phyloP scores from a whole-genome alignment of 2,888 invertebrate genomes.

The Phragmatobia fuliginosa region DNA sequence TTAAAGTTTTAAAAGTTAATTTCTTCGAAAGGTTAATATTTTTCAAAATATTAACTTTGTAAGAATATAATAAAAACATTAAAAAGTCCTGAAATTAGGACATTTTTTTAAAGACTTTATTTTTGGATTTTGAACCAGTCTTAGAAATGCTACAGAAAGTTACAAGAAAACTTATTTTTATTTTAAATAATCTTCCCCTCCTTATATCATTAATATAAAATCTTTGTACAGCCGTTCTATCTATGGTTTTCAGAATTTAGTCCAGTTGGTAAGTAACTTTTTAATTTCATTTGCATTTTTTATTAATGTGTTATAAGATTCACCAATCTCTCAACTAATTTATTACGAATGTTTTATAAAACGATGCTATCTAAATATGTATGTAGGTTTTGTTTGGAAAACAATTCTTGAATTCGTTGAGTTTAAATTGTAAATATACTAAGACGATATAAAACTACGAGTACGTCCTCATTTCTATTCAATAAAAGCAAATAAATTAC shows the following conservation, averaged over 20 bases:
- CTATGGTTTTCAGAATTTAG: not conserved
- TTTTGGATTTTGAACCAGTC: not conserved
- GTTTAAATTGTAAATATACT: not conserved
- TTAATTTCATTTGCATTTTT: not conserved
- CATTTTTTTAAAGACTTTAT: too few relatives aligned
- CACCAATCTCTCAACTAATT: not conserved
- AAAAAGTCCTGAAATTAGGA: too few relatives aligned
- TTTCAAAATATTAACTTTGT: too few relatives aligned
- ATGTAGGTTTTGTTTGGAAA: not conserved
- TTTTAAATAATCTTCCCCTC: too few relatives aligned
- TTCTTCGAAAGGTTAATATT: too few relatives aligned
- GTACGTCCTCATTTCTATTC: slow-evolving; percentile 37
- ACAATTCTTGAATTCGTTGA: not conserved
- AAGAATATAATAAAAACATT: too few relatives aligned
- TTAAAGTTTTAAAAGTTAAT: too few relatives aligned
- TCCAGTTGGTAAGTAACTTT: too few relatives aligned
- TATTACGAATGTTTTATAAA: not conserved
- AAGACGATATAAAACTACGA: not conserved
- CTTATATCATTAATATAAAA: too few relatives aligned
- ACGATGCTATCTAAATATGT: not conserved
- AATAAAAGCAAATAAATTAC: slow-evolving; percentile 56
- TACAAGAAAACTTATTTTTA: too few relatives aligned
- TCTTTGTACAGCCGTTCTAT: too few relatives aligned
- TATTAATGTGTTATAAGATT: not conserved
- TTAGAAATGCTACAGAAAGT: not conserved